Evolutionary conservation across 2,113 vertebrate genomes (phyloP).

Genomic region (Syngnathus floridae): DNA sequence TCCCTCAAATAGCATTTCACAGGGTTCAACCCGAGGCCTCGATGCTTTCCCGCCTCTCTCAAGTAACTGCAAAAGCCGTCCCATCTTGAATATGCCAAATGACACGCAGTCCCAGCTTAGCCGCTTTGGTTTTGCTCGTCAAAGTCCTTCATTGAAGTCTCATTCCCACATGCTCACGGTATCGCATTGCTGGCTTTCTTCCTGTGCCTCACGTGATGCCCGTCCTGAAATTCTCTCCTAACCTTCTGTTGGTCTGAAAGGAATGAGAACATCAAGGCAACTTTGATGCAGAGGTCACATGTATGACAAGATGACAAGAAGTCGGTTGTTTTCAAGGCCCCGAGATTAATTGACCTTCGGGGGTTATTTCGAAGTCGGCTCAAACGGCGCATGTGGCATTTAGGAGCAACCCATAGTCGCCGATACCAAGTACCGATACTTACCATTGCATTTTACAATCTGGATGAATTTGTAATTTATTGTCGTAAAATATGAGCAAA

Average conservation of each 20-base stretch:
- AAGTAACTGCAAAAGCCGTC: conserved; percentile 43
- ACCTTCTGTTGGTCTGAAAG: conserved; percentile 22
- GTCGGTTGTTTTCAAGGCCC: conserved; percentile 50
- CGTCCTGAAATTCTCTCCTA: conserved; percentile 26
- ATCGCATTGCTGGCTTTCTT: conserved; percentile 12
- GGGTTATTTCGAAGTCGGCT: conserved; percentile 30
- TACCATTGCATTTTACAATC: too few species aligned
- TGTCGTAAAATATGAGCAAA: too few species aligned
- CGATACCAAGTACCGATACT: too few species aligned
- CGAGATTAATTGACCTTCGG: conserved; percentile 64
- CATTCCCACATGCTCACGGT: conserved; percentile 34
- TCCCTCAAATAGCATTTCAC: conserved; percentile 44
- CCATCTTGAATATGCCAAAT: conserved; percentile 34
- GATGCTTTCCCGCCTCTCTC: conserved; percentile 29
- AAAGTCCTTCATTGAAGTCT: conserved; percentile 54
- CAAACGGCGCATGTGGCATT: conserved; percentile 26
- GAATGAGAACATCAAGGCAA: conserved; percentile 29
- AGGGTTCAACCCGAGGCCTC: conserved; percentile 47
- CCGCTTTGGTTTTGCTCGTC: conserved; percentile 51
- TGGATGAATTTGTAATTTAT: too few species aligned
- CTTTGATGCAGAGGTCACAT: conserved; percentile 47
- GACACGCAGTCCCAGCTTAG: conserved; percentile 43
- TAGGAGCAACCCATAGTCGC: conserved; percentile 27
- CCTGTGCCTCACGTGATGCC: conserved; percentile 18
- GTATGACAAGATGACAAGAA: conserved; percentile 43